These are phyloP conservation scores for Glomeris maerens DNA, from an alignment of 1,140 invertebrate species.

Conservation along the genomic window DNA sequence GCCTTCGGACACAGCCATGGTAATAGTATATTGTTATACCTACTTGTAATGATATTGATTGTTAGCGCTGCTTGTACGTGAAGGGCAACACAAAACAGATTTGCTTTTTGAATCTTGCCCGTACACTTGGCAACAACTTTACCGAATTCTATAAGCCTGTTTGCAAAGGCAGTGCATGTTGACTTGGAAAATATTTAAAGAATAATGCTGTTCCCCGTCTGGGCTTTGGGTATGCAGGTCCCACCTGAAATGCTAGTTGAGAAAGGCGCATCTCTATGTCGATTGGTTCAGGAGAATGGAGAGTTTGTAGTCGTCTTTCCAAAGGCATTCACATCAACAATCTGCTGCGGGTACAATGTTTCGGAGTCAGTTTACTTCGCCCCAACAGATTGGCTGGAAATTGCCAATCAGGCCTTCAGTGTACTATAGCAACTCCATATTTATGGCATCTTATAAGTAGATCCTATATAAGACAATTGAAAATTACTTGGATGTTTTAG, in stretches of 20 bases:
- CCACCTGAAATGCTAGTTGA: conserved; percentile 42
- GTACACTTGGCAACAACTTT: too few relatives aligned
- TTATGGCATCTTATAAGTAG: too few relatives aligned
- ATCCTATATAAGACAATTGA: too few relatives aligned
- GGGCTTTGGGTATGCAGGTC: conserved; percentile 2
- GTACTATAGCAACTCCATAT: too few relatives aligned
- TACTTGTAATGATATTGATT: neutral
- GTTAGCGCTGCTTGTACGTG: too few relatives aligned
- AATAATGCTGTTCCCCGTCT: too few relatives aligned
- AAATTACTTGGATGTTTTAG: conserved; percentile 32
- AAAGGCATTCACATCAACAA: conserved; percentile 71
- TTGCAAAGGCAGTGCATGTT: neutral
- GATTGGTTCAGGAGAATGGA: conserved; percentile 69
- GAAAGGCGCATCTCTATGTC: conserved; percentile 58
- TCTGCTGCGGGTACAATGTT: conserved; percentile 76
- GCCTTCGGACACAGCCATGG: conserved; percentile 85
- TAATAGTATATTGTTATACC: conserved; percentile 19
- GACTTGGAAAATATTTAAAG: too few relatives aligned
- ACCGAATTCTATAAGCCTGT: neutral
- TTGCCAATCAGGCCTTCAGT: conserved; percentile 54
- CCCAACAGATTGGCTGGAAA: conserved; percentile 60
- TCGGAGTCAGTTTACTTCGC: conserved; percentile 91
- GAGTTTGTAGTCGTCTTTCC: conserved; percentile 86
- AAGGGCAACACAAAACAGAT: too few relatives aligned
- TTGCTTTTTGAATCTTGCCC: too few relatives aligned